These are phyloP conservation scores for Diarsia brunnea DNA, from an alignment of 2,888 invertebrate genomes.

Conservation along the genomic window DNA sequence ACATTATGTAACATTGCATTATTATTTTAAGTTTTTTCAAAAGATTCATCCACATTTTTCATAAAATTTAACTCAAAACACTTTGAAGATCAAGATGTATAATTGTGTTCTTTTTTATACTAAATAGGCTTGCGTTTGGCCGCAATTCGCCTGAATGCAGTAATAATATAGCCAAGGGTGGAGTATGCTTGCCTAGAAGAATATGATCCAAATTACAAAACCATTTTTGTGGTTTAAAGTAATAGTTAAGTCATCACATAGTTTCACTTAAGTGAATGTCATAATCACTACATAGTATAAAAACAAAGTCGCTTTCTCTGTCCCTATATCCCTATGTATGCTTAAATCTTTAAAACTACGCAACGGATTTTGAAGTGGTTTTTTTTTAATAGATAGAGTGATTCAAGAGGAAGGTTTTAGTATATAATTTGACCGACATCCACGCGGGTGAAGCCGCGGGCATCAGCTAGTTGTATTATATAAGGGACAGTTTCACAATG, in stretches of 20 bases:
- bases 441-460: no score
- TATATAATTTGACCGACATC: no score
- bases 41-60: not conserved
- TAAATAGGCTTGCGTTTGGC: not conserved
- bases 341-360: no score
- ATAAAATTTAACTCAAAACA: not conserved
- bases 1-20: not conserved
- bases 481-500: not conserved
- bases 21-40: not conserved
- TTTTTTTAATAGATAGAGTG: no score
- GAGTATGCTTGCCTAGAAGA: not conserved
- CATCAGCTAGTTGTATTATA: conserved; percentile 5
- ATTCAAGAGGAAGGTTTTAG: no score
- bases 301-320: no score
- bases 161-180: not conserved
- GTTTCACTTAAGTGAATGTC: not conserved
- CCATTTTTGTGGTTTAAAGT: not conserved
- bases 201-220: not conserved
- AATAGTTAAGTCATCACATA: not conserved
- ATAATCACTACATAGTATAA: no score
- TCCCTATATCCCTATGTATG: no score
- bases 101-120: not conserved
- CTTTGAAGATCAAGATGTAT: not conserved
- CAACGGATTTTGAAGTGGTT: no score
- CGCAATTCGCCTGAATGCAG: not conserved